Evolutionary conservation across 2,113 vertebrate genomes (phyloP).

Genomic region (Bufo gargarizans): DNA sequence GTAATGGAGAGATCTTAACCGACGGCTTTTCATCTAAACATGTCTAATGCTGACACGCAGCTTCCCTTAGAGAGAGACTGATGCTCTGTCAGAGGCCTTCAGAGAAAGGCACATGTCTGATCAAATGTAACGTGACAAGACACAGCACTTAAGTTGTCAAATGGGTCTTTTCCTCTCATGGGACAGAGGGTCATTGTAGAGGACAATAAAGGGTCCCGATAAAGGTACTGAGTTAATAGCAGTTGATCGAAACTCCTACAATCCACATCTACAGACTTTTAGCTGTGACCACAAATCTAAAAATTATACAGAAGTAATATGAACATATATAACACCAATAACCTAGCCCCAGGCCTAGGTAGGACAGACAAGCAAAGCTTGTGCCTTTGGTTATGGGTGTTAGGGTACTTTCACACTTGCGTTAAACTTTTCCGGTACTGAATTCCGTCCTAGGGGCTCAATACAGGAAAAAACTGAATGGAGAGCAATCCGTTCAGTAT

Average conservation of each 20-base stretch:
- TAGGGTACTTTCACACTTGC: background rate
- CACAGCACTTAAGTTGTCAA: conserved; percentile 86
- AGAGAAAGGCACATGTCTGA: conserved; percentile 68
- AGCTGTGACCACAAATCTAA: background rate
- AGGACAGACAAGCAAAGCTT: background rate
- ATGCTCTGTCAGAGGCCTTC: conserved; percentile 70
- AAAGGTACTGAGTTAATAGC: conserved; percentile 30
- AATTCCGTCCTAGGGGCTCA: too few species aligned
- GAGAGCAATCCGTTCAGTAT: too few species aligned
- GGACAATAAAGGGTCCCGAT: conserved; percentile 32
- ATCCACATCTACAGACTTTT: background rate
- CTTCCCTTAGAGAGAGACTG: conserved; percentile 69
- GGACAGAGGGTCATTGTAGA: conserved; percentile 68
- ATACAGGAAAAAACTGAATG: too few species aligned
- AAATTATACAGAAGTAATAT: background rate
- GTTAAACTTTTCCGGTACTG: too few species aligned
- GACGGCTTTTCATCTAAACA: conserved; percentile 66
- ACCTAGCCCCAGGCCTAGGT: background rate
- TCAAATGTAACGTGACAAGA: conserved; percentile 80
- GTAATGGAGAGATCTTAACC: conserved; percentile 64
- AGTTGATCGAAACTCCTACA: background rate
- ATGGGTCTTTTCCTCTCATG: conserved; percentile 76
- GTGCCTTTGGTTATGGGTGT: background rate
- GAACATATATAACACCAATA: background rate
- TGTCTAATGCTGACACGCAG: conserved; percentile 64